These are phyloP conservation scores for Opisthograptis luteolata DNA, from an alignment of 2,888 invertebrate species.

Conservation along the genomic window DNA sequence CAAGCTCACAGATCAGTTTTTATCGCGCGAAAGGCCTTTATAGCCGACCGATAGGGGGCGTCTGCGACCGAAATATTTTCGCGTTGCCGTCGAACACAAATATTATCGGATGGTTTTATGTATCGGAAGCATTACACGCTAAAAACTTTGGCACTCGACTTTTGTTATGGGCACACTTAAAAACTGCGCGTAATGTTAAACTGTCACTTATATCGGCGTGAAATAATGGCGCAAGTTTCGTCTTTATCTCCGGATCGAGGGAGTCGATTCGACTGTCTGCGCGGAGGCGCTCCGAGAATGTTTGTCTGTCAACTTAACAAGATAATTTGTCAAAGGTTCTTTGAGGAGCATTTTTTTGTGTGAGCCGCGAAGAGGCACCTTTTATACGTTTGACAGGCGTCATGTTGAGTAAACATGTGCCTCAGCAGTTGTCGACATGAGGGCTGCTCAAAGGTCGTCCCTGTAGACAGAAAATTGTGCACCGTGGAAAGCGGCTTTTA, in stretches of 20 bases:
- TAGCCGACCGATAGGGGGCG: constrained; percentile 77
- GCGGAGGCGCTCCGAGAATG: constrained; percentile 22
- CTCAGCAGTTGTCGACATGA: constrained; percentile 47
- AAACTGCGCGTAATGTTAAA: constrained; percentile 56
- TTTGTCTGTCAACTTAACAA: constrained; percentile 52
- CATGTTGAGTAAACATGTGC: constrained; percentile 67
- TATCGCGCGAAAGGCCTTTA: constrained; percentile 84
- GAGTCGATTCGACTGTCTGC: constrained; percentile 34
- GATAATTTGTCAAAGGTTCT: constrained; percentile 78
- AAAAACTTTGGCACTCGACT: constrained; percentile 76
- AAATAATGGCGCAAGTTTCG: constrained; percentile 39
- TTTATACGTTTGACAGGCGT: constrained; percentile 70
- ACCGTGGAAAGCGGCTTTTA: constrained; percentile 16
- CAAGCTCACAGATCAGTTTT: constrained; percentile 84
- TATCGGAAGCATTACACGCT: constrained; percentile 81
- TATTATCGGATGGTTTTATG: constrained; percentile 81
- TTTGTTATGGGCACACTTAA: constrained; percentile 59
- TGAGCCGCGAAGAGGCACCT: constrained; percentile 53
- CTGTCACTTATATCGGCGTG: constrained; percentile 43
- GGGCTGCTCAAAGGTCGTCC: constrained; percentile 48
- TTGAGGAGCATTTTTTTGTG: constrained; percentile 64
- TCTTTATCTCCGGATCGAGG: constrained; percentile 43
- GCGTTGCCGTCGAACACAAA: constrained; percentile 75
- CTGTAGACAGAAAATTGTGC: constrained; percentile 33
- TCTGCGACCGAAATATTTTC: constrained; percentile 72